Evolutionary conservation across 2,797 vertebrate genomes (phyloP).

Genomic region (Rachycentron canadum): DNA sequence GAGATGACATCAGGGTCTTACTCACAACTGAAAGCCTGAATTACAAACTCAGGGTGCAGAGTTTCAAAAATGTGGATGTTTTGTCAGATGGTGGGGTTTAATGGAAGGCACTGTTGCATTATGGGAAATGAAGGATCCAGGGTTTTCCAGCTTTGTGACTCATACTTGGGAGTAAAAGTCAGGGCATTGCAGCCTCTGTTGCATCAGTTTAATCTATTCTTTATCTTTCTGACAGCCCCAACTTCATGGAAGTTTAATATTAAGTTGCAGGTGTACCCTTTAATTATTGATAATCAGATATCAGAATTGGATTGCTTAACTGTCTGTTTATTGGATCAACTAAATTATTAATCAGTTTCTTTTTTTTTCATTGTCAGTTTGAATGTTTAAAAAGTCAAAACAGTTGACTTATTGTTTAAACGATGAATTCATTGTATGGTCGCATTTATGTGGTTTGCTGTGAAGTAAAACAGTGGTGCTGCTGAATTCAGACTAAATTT

Average conservation of each 20-base stretch:
- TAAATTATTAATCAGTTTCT: not conserved
- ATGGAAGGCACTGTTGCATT: conserved; percentile 17
- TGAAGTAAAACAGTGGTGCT: not conserved
- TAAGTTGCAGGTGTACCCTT: not conserved
- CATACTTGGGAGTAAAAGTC: not conserved
- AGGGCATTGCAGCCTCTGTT: accelerated
- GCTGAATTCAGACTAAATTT: conserved; percentile 20
- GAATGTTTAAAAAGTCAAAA: not conserved
- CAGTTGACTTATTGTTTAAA: not conserved
- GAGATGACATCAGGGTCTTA: no score
- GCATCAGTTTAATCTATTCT: not conserved
- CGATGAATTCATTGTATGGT: no score
- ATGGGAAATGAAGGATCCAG: conserved; percentile 36
- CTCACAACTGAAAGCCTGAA: no score
- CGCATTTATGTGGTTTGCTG: not conserved
- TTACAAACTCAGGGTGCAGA: no score
- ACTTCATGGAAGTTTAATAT: not conserved
- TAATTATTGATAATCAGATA: not conserved
- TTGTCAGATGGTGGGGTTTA: no score
- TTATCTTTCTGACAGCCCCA: no score
- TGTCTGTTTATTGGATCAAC: not conserved
- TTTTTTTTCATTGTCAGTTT: not conserved
- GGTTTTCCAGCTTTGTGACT: not conserved
- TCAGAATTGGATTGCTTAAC: conserved; percentile 1
- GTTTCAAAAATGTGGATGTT: no score